These are phyloP conservation scores for Phalera bucephala DNA, from an alignment of 2,888 invertebrate species.

Conservation along the genomic window DNA sequence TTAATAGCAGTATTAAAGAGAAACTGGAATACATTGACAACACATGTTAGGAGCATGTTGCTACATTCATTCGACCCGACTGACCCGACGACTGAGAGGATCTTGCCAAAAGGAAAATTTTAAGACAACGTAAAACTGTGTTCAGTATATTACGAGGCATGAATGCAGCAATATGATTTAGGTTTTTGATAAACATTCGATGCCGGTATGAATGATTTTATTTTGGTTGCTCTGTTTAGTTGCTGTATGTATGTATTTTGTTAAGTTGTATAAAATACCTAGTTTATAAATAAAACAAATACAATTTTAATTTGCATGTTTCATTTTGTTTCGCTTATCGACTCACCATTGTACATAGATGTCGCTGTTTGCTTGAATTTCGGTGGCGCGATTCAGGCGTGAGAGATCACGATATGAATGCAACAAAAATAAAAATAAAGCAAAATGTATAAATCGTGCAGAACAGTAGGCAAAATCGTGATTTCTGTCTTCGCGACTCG, in stretches of 20 bases:
- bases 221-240: conserved; percentile 79
- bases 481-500: too few species aligned
- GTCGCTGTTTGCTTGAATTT: conserved; percentile 31
- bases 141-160: conserved; percentile 16
- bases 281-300: conserved; percentile 79
- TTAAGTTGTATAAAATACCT: conserved; percentile 83
- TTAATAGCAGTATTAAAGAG: conserved; percentile 63
- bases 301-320: conserved; percentile 71
- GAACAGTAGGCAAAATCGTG: too few species aligned
- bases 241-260: conserved; percentile 81
- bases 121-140: conserved; percentile 3
- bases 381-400: background rate
- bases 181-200: conserved; percentile 22
- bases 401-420: too few species aligned
- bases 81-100: conserved; percentile 31
- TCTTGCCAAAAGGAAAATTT: conserved; percentile 36
- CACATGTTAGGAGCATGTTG: conserved; percentile 1
- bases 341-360: conserved; percentile 42
- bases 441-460: too few species aligned
- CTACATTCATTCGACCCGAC: background rate
- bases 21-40: conserved; percentile 30
- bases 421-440: too few species aligned
- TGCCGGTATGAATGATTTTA: conserved; percentile 63
- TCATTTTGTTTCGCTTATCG: conserved; percentile 57
- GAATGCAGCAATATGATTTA: conserved; percentile 32